Conservation (phyloP, 2,797 vertebrate species). For the Crenichthys baileyi region DNA sequence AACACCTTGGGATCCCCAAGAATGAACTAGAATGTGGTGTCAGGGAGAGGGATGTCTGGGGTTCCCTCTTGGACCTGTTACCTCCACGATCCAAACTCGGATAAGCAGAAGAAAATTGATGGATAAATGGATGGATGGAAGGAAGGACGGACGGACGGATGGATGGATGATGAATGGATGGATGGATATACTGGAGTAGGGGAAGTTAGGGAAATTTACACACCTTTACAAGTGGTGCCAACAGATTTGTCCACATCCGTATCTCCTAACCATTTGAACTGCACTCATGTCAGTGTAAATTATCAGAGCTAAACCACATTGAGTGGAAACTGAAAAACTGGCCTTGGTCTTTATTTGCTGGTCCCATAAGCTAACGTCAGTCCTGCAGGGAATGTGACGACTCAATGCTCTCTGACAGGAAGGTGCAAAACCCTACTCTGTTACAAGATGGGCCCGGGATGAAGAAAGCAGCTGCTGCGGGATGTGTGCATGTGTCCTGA, state of each 20-base stretch:
- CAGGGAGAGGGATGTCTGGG: background rate
- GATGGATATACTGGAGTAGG: too few relatives aligned
- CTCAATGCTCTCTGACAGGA: conserved; percentile 22
- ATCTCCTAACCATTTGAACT: background rate
- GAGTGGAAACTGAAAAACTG: background rate
- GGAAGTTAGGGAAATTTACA: too few relatives aligned
- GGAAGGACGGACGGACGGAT: too few relatives aligned
- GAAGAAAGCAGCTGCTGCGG: conserved; percentile 39
- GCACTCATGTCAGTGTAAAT: background rate
- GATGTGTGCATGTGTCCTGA: conserved; percentile 40
- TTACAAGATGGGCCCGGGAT: conserved; percentile 29
- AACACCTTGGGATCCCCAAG: background rate
- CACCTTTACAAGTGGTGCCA: background rate
- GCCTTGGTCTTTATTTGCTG: background rate
- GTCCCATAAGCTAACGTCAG: conserved; percentile 4
- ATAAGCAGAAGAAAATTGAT: background rate
- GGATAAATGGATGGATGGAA: background rate
- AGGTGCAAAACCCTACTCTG: conserved; percentile 29
- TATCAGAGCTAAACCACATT: background rate
- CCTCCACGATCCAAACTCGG: background rate
- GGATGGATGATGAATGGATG: background rate
- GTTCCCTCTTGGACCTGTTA: background rate
- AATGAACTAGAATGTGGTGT: background rate
- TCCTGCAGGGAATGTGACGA: conserved; percentile 30
- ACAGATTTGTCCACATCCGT: background rate